Evolutionary conservation across 2,888 invertebrate genomes (phyloP).

Genomic region (Xanthia icteritia): DNA sequence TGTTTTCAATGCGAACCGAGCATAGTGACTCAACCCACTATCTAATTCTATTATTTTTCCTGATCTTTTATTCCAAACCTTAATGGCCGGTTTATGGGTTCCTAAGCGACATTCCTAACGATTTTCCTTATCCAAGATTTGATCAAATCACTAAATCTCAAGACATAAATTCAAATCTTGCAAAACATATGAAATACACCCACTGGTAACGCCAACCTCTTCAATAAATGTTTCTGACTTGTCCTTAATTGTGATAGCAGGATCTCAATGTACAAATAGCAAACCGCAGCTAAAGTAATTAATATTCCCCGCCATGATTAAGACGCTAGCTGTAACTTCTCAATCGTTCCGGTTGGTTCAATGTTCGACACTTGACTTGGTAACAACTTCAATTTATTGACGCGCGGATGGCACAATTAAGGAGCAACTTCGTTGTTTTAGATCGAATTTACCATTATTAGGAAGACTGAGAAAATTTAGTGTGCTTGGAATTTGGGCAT

Average conservation of each 20-base stretch:
- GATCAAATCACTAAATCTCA: slow-evolving; percentile 3
- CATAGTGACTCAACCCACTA: neutral
- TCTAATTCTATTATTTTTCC: neutral
- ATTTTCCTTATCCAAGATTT: slow-evolving; percentile 5
- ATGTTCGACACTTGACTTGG: slow-evolving; percentile 61
- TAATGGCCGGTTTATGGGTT: slow-evolving; percentile 21
- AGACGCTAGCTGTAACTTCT: slow-evolving; percentile 72
- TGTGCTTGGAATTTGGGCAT: neutral
- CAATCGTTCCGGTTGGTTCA: slow-evolving; percentile 70
- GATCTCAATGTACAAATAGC: slow-evolving; percentile 48
- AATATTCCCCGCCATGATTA: slow-evolving; percentile 74
- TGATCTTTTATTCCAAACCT: neutral
- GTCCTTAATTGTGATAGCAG: slow-evolving; percentile 17
- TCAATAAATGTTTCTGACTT: slow-evolving; percentile 21
- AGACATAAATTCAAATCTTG: slow-evolving; percentile 4
- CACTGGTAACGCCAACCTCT: neutral
- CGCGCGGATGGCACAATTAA: slow-evolving; percentile 29
- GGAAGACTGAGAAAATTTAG: neutral
- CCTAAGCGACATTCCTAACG: neutral
- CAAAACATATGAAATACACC: slow-evolving; percentile 1
- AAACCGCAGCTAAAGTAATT: slow-evolving; percentile 72
- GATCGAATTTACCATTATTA: slow-evolving; percentile 12
- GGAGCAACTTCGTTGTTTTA: slow-evolving; percentile 18
- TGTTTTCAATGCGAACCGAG: too few relatives aligned
- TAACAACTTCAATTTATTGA: slow-evolving; percentile 63